Conservation (phyloP, 2,113 vertebrate genomes). For the Myxocyprinus asiaticus region DNA sequence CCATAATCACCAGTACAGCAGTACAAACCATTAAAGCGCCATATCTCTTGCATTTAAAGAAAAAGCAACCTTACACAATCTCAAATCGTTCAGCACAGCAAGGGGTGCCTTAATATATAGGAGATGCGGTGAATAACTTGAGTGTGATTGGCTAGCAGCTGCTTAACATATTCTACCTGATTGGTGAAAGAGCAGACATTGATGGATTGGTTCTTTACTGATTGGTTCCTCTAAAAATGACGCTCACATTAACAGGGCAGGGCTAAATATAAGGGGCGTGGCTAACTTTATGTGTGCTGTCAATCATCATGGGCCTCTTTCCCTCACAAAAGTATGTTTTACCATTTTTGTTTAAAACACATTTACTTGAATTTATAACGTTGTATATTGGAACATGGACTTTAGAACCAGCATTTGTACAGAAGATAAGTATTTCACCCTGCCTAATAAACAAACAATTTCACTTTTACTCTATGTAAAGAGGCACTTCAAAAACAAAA, state of each 20-base stretch:
- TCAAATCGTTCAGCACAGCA: background rate
- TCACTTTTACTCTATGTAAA: background rate
- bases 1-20: background rate
- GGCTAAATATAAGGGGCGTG: slow-evolving; percentile 35
- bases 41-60: background rate
- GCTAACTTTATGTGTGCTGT: slow-evolving; percentile 42
- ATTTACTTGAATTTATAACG: too few relatives aligned
- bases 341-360: slow-evolving; percentile 6
- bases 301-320: slow-evolving; percentile 38
- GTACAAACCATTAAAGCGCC: background rate
- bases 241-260: slow-evolving; percentile 42
- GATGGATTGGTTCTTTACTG: slow-evolving; percentile 53
- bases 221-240: slow-evolving; percentile 56
- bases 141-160: slow-evolving; percentile 54
- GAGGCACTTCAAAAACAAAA: too few relatives aligned
- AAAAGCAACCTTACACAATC: background rate
- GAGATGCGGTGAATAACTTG: background rate
- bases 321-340: slow-evolving; percentile 37
- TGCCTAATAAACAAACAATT: background rate
- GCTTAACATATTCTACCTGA: slow-evolving; percentile 39
- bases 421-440: too few relatives aligned
- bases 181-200: slow-evolving; percentile 58
- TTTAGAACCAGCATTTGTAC: too few relatives aligned
- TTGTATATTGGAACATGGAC: too few relatives aligned
- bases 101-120: slow-evolving; percentile 47